A percentile compares a stretch with the other conserved stretches of the same genome.
Evolutionary conservation across 92 coral and sea anemone species (phyloP).

Genomic region (Phenganax marumi): DNA sequence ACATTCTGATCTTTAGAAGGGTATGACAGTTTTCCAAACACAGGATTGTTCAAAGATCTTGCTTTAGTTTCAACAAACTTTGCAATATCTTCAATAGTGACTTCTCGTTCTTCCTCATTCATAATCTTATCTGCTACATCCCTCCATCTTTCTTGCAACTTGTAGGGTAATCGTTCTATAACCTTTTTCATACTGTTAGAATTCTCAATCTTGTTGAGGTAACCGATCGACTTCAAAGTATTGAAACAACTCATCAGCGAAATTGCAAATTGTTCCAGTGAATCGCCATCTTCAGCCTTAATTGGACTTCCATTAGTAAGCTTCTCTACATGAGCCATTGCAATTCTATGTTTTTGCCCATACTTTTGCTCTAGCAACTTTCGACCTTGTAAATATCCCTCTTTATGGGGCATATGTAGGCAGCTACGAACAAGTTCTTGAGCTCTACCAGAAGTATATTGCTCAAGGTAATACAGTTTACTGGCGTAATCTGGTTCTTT

Average conservation of each 20-base stretch:
- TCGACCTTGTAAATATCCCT: slow-evolving; percentile 11
- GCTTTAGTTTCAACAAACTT: slow-evolving; percentile 53
- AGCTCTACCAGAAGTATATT: slow-evolving; percentile 44
- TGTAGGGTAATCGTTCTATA: slow-evolving; percentile 40
- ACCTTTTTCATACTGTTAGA: slow-evolving; percentile 47
- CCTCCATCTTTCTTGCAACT: slow-evolving; percentile 50
- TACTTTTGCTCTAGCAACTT: slow-evolving; percentile 26
- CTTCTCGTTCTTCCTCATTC: slow-evolving; percentile 37
- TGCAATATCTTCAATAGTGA: slow-evolving; percentile 50
- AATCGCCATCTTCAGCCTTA: slow-evolving; percentile 47
- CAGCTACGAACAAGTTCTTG: slow-evolving; percentile 40
- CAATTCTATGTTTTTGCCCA: slow-evolving; percentile 36
- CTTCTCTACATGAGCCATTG: background rate
- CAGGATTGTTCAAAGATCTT: no score
- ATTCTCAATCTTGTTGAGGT: slow-evolving; percentile 34
- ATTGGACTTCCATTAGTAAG: slow-evolving; percentile 3
- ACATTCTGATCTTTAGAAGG: background rate
- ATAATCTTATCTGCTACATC: slow-evolving; percentile 48
- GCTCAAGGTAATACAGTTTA: slow-evolving; percentile 47
- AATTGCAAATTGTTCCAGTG: slow-evolving; percentile 37
- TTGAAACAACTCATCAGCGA: slow-evolving; percentile 40
- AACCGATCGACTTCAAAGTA: slow-evolving; percentile 43
- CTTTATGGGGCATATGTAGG: slow-evolving; percentile 31
- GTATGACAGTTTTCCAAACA: background rate
- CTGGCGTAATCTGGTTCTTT: slow-evolving; percentile 21